These are phyloP conservation scores for Nasonia oneida DNA, from an alignment of 2,888 invertebrate species.

Conservation along the genomic window DNA sequence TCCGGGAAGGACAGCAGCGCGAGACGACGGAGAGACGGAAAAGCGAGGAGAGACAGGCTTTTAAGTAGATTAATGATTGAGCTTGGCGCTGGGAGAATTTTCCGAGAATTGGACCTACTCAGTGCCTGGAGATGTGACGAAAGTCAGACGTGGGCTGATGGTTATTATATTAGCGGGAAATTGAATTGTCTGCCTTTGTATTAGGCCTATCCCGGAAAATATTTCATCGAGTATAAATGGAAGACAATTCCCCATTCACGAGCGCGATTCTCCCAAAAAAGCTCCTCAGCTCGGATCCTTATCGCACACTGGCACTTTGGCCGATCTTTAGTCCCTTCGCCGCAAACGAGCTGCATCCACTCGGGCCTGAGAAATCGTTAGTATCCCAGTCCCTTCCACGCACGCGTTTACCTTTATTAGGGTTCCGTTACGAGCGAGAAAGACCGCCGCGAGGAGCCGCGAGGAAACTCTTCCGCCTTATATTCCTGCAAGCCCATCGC, in stretches of 20 bases:
- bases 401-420: slow-evolving; percentile 70
- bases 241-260: background rate
- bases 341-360: background rate
- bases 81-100: background rate
- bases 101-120: background rate
- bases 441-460: slow-evolving; percentile 31
- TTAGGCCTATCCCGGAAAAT: background rate
- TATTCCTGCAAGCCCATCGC: slow-evolving; percentile 35
- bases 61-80: slow-evolving; percentile 36
- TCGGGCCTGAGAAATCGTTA: slow-evolving; percentile 35
- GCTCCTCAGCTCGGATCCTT: background rate
- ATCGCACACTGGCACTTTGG: background rate
- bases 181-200: background rate
- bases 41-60: slow-evolving; percentile 25
- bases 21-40: background rate
- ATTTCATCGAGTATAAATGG: background rate
- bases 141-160: background rate
- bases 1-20: background rate
- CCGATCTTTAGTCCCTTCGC: slow-evolving; percentile 1
- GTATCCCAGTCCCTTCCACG: background rate
- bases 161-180: background rate
- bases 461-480: slow-evolving; percentile 67
- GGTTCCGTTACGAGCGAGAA: slow-evolving; percentile 67
- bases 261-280: background rate
- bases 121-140: background rate